phyloP scores from a whole-genome alignment of 2,888 invertebrate genomes.

The Brenthis ino region DNA sequence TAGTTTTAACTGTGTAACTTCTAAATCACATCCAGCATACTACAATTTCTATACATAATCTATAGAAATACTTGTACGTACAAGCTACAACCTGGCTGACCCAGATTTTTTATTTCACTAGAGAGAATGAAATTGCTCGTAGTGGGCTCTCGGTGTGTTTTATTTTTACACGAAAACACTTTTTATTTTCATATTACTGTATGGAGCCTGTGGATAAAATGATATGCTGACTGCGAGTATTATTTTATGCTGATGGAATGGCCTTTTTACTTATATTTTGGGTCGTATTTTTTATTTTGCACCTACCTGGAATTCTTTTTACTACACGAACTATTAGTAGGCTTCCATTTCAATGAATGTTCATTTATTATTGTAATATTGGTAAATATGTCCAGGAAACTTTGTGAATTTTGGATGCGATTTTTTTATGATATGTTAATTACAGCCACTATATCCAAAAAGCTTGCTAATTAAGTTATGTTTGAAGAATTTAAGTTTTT shows the following conservation, averaged over 20 bases:
- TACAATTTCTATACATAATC: constrained; percentile 44
- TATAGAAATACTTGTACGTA: constrained; percentile 53
- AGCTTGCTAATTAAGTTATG: too few species aligned
- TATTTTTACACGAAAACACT: constrained; percentile 55
- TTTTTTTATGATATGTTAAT: background rate
- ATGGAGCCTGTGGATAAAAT: constrained; percentile 37
- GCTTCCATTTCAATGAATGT: constrained; percentile 6
- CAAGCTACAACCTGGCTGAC: constrained; percentile 59
- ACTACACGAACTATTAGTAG: constrained; percentile 19
- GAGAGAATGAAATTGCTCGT: constrained; percentile 76
- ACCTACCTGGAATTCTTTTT: constrained; percentile 16
- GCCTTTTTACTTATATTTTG: constrained; percentile 37
- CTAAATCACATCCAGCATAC: constrained; percentile 33
- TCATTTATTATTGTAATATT: background rate
- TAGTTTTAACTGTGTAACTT: too few species aligned
- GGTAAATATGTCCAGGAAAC: background rate
- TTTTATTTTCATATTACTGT: constrained; percentile 64
- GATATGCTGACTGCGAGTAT: constrained; percentile 42
- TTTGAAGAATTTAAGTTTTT: too few species aligned
- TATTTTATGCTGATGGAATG: constrained; percentile 47
- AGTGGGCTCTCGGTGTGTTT: constrained; percentile 55
- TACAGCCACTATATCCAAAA: background rate
- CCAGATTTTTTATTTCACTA: constrained; percentile 78
- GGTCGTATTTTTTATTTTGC: constrained; percentile 29
- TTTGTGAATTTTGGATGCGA: too few species aligned